A percentile compares a stretch with the other conserved stretches of the same genome.
Evolutionary conservation across 2,888 invertebrate genomes (phyloP).

Genomic region (Dryobotodes eremita): DNA sequence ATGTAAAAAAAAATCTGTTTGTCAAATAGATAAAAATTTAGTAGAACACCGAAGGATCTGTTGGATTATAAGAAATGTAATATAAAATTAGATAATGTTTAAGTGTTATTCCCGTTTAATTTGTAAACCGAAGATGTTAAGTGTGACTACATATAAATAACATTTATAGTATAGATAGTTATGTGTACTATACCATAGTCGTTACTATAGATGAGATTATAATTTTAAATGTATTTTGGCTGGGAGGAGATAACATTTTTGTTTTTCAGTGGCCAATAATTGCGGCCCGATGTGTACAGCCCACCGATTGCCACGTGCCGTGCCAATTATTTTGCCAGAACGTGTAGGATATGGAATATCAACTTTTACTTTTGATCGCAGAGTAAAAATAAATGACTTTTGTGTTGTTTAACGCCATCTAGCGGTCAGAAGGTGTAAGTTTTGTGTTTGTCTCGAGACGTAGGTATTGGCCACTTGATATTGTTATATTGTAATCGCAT

Average conservation of each 20-base stretch:
- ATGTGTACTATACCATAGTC: slow-evolving; percentile 66
- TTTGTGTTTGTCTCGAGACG: slow-evolving; percentile 30
- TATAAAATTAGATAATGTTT: slow-evolving; percentile 73
- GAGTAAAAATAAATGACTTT: not conserved
- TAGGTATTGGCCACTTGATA: slow-evolving; percentile 62
- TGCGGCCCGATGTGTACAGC: slow-evolving; percentile 74
- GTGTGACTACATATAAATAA: slow-evolving; percentile 71
- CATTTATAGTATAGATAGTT: slow-evolving; percentile 66
- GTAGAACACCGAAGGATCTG: slow-evolving; percentile 82
- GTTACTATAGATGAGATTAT: slow-evolving; percentile 67
- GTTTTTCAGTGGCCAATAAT: slow-evolving; percentile 62
- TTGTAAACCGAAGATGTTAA: slow-evolving; percentile 74
- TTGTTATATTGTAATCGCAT: slow-evolving; percentile 87
- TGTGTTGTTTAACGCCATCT: slow-evolving; percentile 23
- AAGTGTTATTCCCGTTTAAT: slow-evolving; percentile 85
- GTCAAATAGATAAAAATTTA: slow-evolving; percentile 75
- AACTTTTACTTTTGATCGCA: slow-evolving; percentile 4
- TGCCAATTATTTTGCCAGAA: slow-evolving; percentile 74
- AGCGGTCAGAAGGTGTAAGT: not conserved
- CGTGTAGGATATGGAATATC: slow-evolving; percentile 49
- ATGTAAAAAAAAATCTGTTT: slow-evolving; percentile 76
- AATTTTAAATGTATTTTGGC: slow-evolving; percentile 66
- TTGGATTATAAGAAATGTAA: slow-evolving; percentile 76
- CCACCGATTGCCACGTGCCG: slow-evolving; percentile 79
- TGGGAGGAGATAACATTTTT: slow-evolving; percentile 64